phyloP scores from a whole-genome alignment of 2,888 invertebrate genomes.

The Patella pellucida region DNA sequence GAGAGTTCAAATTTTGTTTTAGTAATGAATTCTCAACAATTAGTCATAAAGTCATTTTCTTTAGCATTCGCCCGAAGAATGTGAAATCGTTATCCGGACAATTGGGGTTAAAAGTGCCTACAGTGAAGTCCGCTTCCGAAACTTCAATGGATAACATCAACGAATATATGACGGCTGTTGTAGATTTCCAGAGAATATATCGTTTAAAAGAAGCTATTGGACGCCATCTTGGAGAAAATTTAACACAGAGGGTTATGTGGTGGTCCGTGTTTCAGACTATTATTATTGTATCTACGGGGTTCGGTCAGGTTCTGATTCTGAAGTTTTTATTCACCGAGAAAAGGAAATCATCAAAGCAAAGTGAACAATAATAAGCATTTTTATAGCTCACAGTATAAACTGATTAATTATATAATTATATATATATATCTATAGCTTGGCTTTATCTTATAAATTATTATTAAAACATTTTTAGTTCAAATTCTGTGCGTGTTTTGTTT shows the following conservation, averaged over 20 bases:
- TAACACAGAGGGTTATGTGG: conserved; percentile 57
- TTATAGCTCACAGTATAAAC: no score
- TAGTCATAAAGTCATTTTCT: conserved; percentile 61
- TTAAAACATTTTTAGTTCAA: no score
- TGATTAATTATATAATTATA: no score
- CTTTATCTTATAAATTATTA: no score
- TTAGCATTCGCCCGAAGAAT: conserved; percentile 57
- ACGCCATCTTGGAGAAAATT: conserved; percentile 60
- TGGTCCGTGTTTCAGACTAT: conserved; percentile 61
- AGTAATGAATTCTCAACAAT: conserved; percentile 65
- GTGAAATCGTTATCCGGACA: conserved; percentile 53
- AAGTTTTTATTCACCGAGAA: conserved; percentile 63
- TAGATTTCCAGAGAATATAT: conserved; percentile 54
- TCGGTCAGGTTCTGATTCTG: conserved; percentile 64
- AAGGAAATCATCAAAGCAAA: conserved; percentile 14
- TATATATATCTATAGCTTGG: no score
- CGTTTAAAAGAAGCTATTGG: conserved; percentile 62
- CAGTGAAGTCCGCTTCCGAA: conserved; percentile 47
- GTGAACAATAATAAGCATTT: no score
- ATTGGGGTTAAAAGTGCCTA: conserved; percentile 46
- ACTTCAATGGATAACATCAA: conserved; percentile 55
- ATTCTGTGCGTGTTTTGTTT: no score
- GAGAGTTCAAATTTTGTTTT: conserved; percentile 64
- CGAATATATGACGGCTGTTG: conserved; percentile 47
- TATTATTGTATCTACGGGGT: conserved; percentile 59